Percentiles rank a stretch among this genome's conserved stretches.
Conservation (phyloP, 2,797 vertebrate genomes). For the Oryzias dopingdopingensis region DNA sequence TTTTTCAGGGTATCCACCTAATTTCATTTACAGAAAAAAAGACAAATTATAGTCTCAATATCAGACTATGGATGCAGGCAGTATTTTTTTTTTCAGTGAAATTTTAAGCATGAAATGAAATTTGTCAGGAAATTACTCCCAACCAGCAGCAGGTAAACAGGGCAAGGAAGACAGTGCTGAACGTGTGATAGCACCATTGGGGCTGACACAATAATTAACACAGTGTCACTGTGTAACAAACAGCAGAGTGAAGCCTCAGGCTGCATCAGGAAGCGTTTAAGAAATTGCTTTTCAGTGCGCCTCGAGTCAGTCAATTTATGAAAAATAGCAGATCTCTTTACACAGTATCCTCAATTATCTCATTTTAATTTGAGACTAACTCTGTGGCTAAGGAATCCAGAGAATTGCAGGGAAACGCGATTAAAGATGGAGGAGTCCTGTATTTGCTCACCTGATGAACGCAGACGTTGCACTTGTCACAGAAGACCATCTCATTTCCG, state of each 20-base stretch:
- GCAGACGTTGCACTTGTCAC: slow-evolving; percentile 96
- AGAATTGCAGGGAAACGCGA: neutral
- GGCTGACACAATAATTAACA: slow-evolving; percentile 51
- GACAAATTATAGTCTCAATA: neutral
- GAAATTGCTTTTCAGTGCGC: neutral
- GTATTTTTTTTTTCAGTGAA: too few species aligned
- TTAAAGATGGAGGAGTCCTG: neutral
- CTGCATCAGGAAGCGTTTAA: slow-evolving; percentile 7
- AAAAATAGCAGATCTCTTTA: slow-evolving; percentile 1
- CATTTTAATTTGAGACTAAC: neutral
- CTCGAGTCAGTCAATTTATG: slow-evolving; percentile 1
- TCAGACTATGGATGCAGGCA: too few species aligned
- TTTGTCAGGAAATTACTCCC: slow-evolving; percentile 17
- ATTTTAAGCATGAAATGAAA: slow-evolving; percentile 2
- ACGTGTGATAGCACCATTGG: slow-evolving; percentile 19
- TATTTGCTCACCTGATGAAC: slow-evolving; percentile 87
- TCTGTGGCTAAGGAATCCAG: neutral
- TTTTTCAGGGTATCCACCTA: too few species aligned
- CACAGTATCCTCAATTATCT: slow-evolving; percentile 1
- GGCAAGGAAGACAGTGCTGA: slow-evolving; percentile 13
- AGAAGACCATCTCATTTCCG: slow-evolving; percentile 98
- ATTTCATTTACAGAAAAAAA: neutral
- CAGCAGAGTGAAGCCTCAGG: slow-evolving; percentile 23
- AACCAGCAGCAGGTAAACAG: slow-evolving; percentile 25
- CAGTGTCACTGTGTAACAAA: slow-evolving; percentile 34